A percentile compares a stretch with the other conserved stretches of the same genome.
phyloP scores from a whole-genome alignment of 2,113 vertebrate species.

The Hucho hucho region DNA sequence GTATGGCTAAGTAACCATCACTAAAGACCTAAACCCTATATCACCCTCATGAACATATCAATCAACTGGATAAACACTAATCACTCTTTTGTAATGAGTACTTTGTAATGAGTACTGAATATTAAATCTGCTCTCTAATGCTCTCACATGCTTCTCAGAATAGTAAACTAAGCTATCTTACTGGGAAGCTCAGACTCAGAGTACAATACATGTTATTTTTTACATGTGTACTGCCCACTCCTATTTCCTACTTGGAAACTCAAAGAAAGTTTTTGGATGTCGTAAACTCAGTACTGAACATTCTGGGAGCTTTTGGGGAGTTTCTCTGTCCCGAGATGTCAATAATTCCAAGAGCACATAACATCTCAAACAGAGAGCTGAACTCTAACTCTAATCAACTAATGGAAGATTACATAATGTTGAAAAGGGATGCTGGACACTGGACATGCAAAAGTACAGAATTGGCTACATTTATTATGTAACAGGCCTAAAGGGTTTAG shows the following conservation, averaged over 20 bases:
- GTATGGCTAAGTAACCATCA: too few relatives aligned
- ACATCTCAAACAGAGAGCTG: neutral
- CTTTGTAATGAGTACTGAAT: neutral
- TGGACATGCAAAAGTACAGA: conserved; percentile 48
- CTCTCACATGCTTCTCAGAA: too few relatives aligned
- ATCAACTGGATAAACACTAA: neutral
- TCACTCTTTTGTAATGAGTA: neutral
- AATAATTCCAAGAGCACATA: neutral
- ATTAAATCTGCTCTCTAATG: neutral
- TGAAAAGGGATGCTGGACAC: conserved; percentile 2
- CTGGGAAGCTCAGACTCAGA: too few relatives aligned
- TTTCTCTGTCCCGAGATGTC: neutral
- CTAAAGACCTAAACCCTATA: neutral
- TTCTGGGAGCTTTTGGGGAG: too few relatives aligned
- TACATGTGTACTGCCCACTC: neutral
- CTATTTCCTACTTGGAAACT: neutral
- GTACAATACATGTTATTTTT: conserved; percentile 19
- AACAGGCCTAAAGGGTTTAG: conserved; percentile 16
- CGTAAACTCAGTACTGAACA: neutral
- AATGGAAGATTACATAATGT: conserved; percentile 7
- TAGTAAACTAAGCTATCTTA: too few relatives aligned
- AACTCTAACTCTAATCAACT: neutral
- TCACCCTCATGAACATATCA: neutral
- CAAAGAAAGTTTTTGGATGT: neutral
- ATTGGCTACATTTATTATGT: conserved; percentile 34